Evolutionary conservation across 1,140 invertebrate genomes (phyloP).

Genomic region (Caenorhabditis inopinata): DNA sequence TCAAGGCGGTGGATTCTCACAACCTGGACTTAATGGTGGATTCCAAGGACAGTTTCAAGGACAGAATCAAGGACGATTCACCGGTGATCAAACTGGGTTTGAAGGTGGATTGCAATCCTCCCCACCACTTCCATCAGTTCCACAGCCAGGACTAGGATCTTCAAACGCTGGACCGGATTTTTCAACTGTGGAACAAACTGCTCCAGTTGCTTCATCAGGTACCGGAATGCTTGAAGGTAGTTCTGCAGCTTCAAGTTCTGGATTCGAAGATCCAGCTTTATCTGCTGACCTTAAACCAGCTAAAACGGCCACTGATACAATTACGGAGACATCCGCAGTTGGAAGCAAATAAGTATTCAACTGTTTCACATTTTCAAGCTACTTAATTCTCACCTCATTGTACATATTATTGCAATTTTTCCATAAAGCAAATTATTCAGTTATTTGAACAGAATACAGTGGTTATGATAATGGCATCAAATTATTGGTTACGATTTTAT

Average conservation of each 20-base stretch:
- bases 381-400: too few relatives aligned
- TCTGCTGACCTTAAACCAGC: not conserved
- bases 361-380: not conserved
- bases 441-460: too few relatives aligned
- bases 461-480: too few relatives aligned
- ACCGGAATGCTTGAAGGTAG: not conserved
- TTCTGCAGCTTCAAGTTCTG: not conserved
- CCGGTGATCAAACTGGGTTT: not conserved
- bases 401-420: not conserved
- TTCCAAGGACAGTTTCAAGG: not conserved
- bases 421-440: too few relatives aligned
- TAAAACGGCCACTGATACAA: not conserved
- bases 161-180: not conserved
- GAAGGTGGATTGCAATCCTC: not conserved
- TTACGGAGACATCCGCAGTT: not conserved
- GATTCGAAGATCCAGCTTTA: conserved; percentile 20
- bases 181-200: not conserved
- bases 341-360: conserved; percentile 7
- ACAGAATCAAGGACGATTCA: conserved; percentile 3
- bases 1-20: not conserved
- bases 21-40: not conserved
- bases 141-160: not conserved
- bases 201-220: not conserved
- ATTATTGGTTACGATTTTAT: too few relatives aligned
- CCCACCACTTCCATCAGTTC: not conserved